These are phyloP conservation scores for Eciton burchellii DNA, from an alignment of 1,140 invertebrate species.

Conservation along the genomic window DNA sequence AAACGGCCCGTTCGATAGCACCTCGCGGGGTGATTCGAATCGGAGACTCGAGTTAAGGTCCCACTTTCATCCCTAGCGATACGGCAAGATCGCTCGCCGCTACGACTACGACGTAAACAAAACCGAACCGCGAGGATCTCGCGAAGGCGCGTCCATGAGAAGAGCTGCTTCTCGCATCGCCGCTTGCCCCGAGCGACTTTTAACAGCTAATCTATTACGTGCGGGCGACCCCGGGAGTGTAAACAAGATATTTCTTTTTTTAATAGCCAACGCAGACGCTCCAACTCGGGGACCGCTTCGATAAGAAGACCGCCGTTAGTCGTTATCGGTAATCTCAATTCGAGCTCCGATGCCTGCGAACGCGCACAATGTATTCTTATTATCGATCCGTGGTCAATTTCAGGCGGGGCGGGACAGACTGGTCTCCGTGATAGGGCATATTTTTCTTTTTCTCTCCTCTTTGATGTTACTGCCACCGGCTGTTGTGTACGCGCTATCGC, in stretches of 20 bases:
- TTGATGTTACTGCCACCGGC: no score
- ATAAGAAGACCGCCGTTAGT: constrained; percentile 28
- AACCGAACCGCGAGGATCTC: constrained; percentile 50
- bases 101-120: constrained; percentile 33
- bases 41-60: no score
- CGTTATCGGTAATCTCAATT: constrained; percentile 26
- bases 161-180: background rate
- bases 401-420: no score
- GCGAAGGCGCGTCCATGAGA: constrained; percentile 12
- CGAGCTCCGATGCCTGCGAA: background rate
- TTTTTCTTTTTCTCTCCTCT: no score
- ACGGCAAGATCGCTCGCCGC: no score
- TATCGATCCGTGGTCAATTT: constrained; percentile 4
- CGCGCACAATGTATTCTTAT: background rate
- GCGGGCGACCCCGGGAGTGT: background rate
- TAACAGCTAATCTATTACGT: constrained; percentile 5
- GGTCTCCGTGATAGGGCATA: no score
- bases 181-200: constrained; percentile 9
- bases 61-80: no score
- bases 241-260: constrained; percentile 11
- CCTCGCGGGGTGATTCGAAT: background rate
- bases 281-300: background rate
- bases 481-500: background rate
- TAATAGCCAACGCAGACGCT: background rate
- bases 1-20: background rate